phyloP scores from a whole-genome alignment of 2,888 invertebrate genomes.

The Protodeltote pygarga region DNA sequence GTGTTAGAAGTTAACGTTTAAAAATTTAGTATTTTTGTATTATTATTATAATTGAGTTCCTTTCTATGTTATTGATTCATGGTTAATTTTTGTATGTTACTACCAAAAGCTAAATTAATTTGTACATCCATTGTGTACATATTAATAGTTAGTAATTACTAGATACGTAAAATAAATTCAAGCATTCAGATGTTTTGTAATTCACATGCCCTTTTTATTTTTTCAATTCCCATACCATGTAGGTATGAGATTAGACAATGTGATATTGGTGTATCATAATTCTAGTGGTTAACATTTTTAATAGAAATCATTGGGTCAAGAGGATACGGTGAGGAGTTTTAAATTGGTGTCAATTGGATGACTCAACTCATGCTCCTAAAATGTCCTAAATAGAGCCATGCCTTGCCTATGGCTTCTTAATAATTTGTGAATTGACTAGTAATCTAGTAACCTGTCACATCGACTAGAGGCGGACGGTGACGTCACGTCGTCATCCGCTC shows the following conservation, averaged over 20 bases:
- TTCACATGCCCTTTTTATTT: conserved; percentile 21
- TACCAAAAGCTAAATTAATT: conserved; percentile 24
- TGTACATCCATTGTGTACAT: conserved; percentile 31
- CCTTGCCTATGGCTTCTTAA: too few relatives aligned
- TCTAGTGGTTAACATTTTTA: too few relatives aligned
- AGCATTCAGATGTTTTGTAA: conserved; percentile 43
- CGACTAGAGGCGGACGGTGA: too few relatives aligned
- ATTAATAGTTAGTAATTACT: conserved; percentile 20
- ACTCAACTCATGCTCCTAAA: conserved; percentile 18
- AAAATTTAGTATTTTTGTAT: conserved; percentile 37
- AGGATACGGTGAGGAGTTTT: too few relatives aligned
- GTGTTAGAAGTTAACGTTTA: too few relatives aligned
- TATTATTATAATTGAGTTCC: conserved; percentile 26
- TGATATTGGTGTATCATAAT: too few relatives aligned
- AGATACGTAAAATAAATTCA: conserved; percentile 42
- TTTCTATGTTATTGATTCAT: conserved; percentile 37
- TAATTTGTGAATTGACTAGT: too few relatives aligned
- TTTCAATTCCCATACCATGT: neutral
- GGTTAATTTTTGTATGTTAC: conserved; percentile 30
- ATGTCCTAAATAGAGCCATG: too few relatives aligned
- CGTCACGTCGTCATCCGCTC: too few relatives aligned
- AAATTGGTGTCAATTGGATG: conserved; percentile 24
- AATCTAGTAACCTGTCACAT: too few relatives aligned
- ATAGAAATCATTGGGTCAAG: too few relatives aligned
- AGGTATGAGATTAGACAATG: too few relatives aligned